Percentiles rank a stretch among this genome's conserved stretches.
Evolutionary conservation across 92 coral and sea anemone genomes (phyloP).

Genomic region (Umimayanthus chanpuru): DNA sequence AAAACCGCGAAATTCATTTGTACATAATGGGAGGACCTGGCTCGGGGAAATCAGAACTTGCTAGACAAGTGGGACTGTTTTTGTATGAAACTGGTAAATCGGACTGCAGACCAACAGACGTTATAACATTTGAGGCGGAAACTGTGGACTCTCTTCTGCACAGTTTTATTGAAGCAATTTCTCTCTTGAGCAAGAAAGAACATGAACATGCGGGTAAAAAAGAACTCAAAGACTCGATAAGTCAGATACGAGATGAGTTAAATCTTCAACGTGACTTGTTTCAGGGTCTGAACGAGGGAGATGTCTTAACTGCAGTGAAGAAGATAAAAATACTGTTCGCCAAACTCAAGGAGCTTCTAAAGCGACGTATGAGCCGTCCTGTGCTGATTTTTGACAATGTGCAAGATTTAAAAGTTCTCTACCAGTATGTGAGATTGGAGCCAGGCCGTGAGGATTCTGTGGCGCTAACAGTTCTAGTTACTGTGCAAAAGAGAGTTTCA

Average conservation of each 20-base stretch:
- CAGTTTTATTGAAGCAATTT: slow-evolving; percentile 66
- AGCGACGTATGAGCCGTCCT: slow-evolving; percentile 69
- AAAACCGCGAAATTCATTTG: slow-evolving; percentile 71
- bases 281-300: slow-evolving; percentile 48
- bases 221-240: slow-evolving; percentile 42
- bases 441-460: slow-evolving; percentile 69
- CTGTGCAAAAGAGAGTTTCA: slow-evolving; percentile 69
- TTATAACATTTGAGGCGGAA: slow-evolving; percentile 69
- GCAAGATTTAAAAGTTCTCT: slow-evolving; percentile 50
- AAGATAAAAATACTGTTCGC: slow-evolving; percentile 52
- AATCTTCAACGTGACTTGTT: slow-evolving; percentile 56
- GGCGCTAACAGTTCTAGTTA: slow-evolving; percentile 54
- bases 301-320: slow-evolving; percentile 47
- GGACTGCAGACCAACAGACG: slow-evolving; percentile 62
- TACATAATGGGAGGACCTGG: slow-evolving; percentile 87
- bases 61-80: slow-evolving; percentile 75
- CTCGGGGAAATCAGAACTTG: slow-evolving; percentile 87
- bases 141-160: slow-evolving; percentile 56
- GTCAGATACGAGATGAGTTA: slow-evolving; percentile 62
- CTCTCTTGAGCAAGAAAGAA: slow-evolving; percentile 53
- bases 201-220: slow-evolving; percentile 14
- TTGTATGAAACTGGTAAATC: slow-evolving; percentile 48
- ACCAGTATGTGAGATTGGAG: slow-evolving; percentile 63
- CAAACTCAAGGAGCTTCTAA: slow-evolving; percentile 65
- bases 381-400: slow-evolving; percentile 85